Conservation (phyloP, 2,113 vertebrate genomes). For the Caranx ignobilis region DNA sequence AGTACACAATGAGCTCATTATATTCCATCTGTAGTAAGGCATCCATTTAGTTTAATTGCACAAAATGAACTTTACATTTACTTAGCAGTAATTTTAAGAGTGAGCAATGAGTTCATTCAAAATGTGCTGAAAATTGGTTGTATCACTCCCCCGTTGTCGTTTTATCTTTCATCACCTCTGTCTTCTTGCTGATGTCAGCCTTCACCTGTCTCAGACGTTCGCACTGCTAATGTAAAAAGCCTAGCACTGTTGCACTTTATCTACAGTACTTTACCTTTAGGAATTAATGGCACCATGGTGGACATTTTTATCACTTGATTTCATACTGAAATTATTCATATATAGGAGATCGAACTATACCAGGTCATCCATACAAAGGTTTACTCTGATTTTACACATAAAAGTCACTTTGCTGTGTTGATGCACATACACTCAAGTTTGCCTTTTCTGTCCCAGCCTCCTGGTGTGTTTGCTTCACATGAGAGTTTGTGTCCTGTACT, state of each 20-base stretch:
- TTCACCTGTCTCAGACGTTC: no score
- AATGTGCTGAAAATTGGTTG: no score
- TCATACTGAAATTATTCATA: neutral
- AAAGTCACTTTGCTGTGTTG: no score
- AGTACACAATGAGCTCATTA: conserved; percentile 37
- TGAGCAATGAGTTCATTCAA: no score
- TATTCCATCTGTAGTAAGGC: conserved; percentile 8
- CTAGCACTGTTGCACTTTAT: no score
- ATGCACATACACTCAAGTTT: neutral
- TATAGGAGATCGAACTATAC: neutral
- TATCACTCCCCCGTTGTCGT: no score
- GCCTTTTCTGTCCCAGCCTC: neutral
- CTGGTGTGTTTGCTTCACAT: neutral
- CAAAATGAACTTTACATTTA: conserved; percentile 17
- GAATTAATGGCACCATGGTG: neutral
- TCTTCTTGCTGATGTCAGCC: no score
- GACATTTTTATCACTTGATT: neutral
- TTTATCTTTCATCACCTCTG: no score
- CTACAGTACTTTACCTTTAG: no score
- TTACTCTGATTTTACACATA: no score
- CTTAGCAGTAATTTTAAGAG: no score
- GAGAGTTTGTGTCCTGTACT: neutral
- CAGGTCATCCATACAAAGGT: neutral
- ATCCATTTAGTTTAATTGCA: conserved; percentile 1
- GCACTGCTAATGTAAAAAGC: no score